Evolutionary conservation across 92 coral and sea anemone species (phyloP), one percentile per base, ranked within the genome.

Genomic region (Galaxea fascicularis): DNA sequence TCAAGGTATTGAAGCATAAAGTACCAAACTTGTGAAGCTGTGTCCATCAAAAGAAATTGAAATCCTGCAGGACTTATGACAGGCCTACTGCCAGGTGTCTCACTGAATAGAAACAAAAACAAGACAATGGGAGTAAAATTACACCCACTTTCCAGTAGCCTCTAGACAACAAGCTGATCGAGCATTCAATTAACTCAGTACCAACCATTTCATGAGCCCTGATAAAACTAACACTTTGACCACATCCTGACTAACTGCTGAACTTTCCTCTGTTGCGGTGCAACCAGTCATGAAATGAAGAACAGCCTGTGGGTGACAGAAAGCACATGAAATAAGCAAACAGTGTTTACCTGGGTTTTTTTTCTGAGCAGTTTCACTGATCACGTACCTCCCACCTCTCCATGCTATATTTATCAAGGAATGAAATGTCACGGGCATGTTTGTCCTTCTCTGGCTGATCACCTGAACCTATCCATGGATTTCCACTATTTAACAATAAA

Each of bases 231-330:
- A 90, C 59, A 97, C 92, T 45, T 91, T 90, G 62, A 97, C 88
- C 44, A 95, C 96, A 66, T 94, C 98, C 67, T 90, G 91, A 70
- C 95, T 97, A 67, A 97, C 92, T 21, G 90, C 97, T 35, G 93
- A 93, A 22, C 93, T 84, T n/a, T 91, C 96, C 18, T 86, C 95
- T 10, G 85, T 86, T 39, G 94, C 89, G 24, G 93, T 89, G n/a
- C 93, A 97, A 51, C 98, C 99, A 87, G 99, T 97, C 99, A 97
- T 97, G 56, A 91, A 97, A 81, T 97, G 98, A 44, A 97, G 91
- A 44, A 97, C 98, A 27, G 98, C 88, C 99, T 96, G 74, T 18
- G 56, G 56, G 14, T 6, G 24, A 24, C 12, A 28, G n/a, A 44
- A 31, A 27, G 14, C 20, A 65, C 6, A 4, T 6, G 12, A 25